Evolutionary conservation across 2,113 vertebrate genomes (phyloP), one percentile per base, ranked within the genome.

Genomic region (Leptocoma aspasia): DNA sequence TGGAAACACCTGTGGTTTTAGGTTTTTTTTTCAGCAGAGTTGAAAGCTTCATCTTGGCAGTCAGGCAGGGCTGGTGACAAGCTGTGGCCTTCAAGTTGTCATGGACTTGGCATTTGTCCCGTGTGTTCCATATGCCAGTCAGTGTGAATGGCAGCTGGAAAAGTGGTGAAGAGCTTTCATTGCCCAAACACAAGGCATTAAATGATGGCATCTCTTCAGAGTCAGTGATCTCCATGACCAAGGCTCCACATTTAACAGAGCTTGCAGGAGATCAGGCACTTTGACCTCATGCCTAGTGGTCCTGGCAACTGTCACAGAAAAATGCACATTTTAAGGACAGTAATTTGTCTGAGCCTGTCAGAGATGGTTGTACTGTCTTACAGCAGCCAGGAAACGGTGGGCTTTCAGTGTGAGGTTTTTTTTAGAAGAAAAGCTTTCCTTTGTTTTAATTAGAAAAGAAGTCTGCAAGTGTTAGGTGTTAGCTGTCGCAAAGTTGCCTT

Each of bases 271-370:
- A 27, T 23, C 3, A 12, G 26, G 35, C 7, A 30, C 5, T 10
- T 68, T 10, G 26, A 13, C 3, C 6, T 60, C 15, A 50, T 65
- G 10, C 4, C 6, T 35, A 23, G 15, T 77, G 31, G 13, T 80
- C 11, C 37, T 41, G 31, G 19, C 19, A 35, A 21, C 8, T 65
- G 20, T 30, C 37, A 76, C 3, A 2, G 30, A 49, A 18, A 26
- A 21, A 0, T 3, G 3, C 30, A 18, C 5, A 1, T 71, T 52
- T 73, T 77, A 69, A 39, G 9, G 6, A 39, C 20, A 47, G 0
- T 49, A 13, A 14, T 57, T 45, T 17, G 1, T 35, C 78, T 49
- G 13, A 13, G 10, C 30, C 31, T 45, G 16, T 61, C 41, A 13
- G 8, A 45, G 31, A 5, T 10, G 2, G 4, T 52, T n/a, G 6